Base-by-base conservation (phyloP, 2,113 vertebrate species). In the Eira barbara region DNA sequence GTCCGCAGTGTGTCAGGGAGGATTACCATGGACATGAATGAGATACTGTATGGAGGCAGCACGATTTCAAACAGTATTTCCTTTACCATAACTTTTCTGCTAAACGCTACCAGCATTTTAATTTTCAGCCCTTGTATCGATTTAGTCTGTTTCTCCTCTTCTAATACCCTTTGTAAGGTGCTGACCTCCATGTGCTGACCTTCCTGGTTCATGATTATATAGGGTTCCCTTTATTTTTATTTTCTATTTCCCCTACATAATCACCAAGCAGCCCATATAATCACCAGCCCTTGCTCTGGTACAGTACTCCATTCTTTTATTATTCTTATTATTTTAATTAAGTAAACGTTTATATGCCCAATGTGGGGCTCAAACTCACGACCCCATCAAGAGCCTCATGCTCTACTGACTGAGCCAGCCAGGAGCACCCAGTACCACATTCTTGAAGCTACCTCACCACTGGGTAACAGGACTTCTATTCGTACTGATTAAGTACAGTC, bases 31-130 rank as follows among this genome's bases (percentile, higher is more conserved):
- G 79, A 83, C 52, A 87, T 73, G 45, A 67, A 42, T 52, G 88
- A 93, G 42, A 23, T 67, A 59, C 63, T 12, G 14, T 25, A 49
- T 73, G 74, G 45, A 82, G 39, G 42, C 36, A 95, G 45, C 67
- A 59, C 63, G 55, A 31, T 89, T 42, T 82, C 52, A 89, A 87
- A 63, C 31, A 23, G 29, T 21, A 20, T 67, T 95, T 94, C 59
- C 55, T 94, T 91, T 79, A 89, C 45, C 59, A 65, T 31, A 4
- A 57, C 13, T 96, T 87, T 95, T 49, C 92, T 95, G 34, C 86
- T 83, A 69, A 74, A 52, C 39, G 34, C 73, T 69, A 52, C 34
- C 87, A 91, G 34, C 67, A 63, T 63, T 63, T 83, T 45, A 85
- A 86, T 80, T 65, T 67, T 74, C 31, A 89, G 59, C 27, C 42